Percentiles rank a stretch among this genome's conserved stretches.
Conservation (phyloP, 2,113 vertebrate genomes). For the Cebus imitator region DNA sequence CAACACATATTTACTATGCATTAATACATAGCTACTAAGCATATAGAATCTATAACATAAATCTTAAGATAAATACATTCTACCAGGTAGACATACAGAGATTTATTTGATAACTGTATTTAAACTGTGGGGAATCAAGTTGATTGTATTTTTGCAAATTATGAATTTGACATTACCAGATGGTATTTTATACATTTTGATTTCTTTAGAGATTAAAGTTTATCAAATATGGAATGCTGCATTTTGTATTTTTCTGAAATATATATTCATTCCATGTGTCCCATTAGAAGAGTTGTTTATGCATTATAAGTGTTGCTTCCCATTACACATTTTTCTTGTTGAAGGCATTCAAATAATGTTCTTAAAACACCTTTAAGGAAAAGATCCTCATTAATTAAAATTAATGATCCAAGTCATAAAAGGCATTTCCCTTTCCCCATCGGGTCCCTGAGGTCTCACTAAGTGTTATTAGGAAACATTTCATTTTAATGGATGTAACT, state of each 20-base stretch:
- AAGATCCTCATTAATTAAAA: constrained; percentile 5
- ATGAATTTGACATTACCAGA: not conserved
- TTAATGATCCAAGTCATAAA: not conserved
- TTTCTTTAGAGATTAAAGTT: constrained; percentile 30
- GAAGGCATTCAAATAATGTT: not conserved
- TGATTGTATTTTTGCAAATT: constrained; percentile 40
- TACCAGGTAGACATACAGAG: not conserved
- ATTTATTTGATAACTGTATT: constrained; percentile 72
- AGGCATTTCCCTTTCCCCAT: not conserved
- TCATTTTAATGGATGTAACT: not conserved
- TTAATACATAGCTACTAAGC: constrained; percentile 61
- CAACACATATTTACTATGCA: constrained; percentile 25
- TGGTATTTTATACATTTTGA: constrained; percentile 31
- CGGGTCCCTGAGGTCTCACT: not conserved
- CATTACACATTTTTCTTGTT: not conserved
- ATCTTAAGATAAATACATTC: constrained; percentile 58
- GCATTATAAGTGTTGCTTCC: not conserved
- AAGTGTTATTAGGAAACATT: not conserved
- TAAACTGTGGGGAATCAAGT: constrained; percentile 67
- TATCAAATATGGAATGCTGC: not conserved
- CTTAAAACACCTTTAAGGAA: constrained; percentile 3
- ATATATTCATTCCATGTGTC: not conserved
- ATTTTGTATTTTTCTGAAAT: constrained; percentile 29
- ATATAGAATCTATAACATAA: constrained; percentile 65
- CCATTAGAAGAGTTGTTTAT: not conserved